Percentiles rank a stretch among this genome's conserved stretches.
Conservation (phyloP, 2,113 vertebrate genomes). For the Pristiophorus japonicus region DNA sequence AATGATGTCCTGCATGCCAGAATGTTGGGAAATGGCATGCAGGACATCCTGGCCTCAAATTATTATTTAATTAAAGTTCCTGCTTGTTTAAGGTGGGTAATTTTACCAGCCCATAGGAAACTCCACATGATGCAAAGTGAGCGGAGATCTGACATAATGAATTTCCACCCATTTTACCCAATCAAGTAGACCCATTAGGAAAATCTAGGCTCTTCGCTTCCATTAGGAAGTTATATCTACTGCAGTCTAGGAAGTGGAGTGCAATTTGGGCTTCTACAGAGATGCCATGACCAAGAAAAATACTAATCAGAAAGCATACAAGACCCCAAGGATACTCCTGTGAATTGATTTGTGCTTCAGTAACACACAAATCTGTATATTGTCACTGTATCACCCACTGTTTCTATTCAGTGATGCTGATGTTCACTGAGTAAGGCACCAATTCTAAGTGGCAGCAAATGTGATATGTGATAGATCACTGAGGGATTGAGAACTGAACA, state of each 20-base stretch:
- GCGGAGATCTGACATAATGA: not conserved
- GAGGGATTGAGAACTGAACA: not conserved
- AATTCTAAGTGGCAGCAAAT: not conserved
- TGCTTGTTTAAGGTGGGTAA: not conserved
- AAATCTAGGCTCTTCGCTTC: not conserved
- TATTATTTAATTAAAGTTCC: not conserved
- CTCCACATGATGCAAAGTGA: not conserved
- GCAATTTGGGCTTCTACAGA: not conserved
- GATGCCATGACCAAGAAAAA: not conserved
- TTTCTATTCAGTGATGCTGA: not conserved
- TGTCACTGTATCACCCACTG: not conserved
- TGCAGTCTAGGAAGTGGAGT: not conserved
- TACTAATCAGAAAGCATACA: not conserved
- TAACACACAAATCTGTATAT: not conserved
- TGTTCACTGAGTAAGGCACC: conserved; percentile 25
- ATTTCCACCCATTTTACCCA: not conserved
- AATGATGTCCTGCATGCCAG: not conserved
- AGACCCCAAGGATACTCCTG: not conserved
- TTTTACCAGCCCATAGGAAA: not conserved
- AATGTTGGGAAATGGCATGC: not conserved
- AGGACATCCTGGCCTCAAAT: not conserved
- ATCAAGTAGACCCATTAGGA: not conserved
- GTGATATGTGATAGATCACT: not conserved
- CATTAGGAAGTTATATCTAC: too few relatives aligned
- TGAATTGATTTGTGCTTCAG: not conserved